Conservation (phyloP, 2,113 vertebrate species). For the Anarhynchus alexandrinus region DNA sequence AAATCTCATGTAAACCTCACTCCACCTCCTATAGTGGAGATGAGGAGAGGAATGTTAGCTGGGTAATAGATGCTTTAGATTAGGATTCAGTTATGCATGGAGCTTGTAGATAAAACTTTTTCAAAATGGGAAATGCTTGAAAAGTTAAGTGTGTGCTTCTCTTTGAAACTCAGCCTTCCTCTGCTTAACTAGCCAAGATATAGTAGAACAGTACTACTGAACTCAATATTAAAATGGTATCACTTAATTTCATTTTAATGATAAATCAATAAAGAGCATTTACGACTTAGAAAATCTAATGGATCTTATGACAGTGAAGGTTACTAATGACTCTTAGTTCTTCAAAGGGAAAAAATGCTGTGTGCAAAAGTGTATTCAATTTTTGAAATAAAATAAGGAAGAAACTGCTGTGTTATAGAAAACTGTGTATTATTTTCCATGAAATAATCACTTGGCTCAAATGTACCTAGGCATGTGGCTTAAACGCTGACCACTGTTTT, state of each 20-base stretch:
- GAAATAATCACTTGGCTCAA: neutral
- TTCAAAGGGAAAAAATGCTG: neutral
- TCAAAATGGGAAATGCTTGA: neutral
- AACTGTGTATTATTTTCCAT: neutral
- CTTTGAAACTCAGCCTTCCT: neutral
- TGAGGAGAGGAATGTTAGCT: neutral
- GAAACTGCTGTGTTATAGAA: neutral
- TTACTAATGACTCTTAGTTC: neutral
- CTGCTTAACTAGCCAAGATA: neutral
- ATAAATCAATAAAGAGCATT: neutral
- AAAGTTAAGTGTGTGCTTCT: neutral
- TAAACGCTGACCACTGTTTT: neutral
- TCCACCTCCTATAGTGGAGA: neutral
- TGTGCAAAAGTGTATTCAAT: neutral
- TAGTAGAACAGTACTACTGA: neutral
- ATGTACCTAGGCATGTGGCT: rapidly evolving
- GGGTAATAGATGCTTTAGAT: neutral
- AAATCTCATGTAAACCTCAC: neutral
- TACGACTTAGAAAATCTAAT: neutral
- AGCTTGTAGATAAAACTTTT: neutral
- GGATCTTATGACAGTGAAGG: neutral
- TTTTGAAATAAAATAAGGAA: neutral
- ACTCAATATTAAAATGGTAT: neutral
- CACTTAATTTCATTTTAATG: neutral
- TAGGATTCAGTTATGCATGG: neutral